Base-by-base conservation (phyloP, 2,797 vertebrate species). In the Tenualosa ilisha region DNA sequence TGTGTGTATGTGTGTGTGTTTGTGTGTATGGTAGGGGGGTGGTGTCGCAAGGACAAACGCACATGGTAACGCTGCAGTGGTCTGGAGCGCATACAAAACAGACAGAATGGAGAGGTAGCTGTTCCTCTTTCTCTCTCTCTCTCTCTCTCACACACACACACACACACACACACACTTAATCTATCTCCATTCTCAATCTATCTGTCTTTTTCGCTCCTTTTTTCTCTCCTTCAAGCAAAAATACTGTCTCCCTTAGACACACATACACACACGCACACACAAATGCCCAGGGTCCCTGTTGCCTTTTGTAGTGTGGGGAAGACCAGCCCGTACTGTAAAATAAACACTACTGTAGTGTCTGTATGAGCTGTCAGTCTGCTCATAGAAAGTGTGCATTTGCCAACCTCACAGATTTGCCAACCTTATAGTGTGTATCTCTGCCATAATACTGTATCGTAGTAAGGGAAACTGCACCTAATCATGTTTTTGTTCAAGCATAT, bases 41-140 rank as follows among this genome's bases (percentile, higher is more conserved):
- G 87, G 89, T 85, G 84, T 92, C 22, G 83, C 91, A 91, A 94
- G 92, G 92, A 94, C 92, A 92, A 93, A 91, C 31, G 84, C 90
- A 86, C 89, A 88, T 88, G 65, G 89, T 85, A 89, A 88, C 86
- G 90, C 91, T 91, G 92, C 93, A 92, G 93, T 91, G 91, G 91
- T 92, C 86, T 85, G 89, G 87, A 88, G 84, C 8, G 92, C 93
- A 93, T 94, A 91, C 89, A 91, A 89, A 93, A 87, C 88, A 91
- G 92, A 81, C 50, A 53, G 37, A 46, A 84, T 15, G 81, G 17
- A 79, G 72, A 46, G 72, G 72, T 79, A 79, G 72, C 37, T 79
- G 72, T 46, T 6, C 31, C 65, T 72, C 26, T 37, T 20, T 72
- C 65, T 72, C 65, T 72, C 65, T 15, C 11, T 72, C 26, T 72